Evolutionary conservation across 2,797 vertebrate species (phyloP).

Genomic region (Platalea minor): DNA sequence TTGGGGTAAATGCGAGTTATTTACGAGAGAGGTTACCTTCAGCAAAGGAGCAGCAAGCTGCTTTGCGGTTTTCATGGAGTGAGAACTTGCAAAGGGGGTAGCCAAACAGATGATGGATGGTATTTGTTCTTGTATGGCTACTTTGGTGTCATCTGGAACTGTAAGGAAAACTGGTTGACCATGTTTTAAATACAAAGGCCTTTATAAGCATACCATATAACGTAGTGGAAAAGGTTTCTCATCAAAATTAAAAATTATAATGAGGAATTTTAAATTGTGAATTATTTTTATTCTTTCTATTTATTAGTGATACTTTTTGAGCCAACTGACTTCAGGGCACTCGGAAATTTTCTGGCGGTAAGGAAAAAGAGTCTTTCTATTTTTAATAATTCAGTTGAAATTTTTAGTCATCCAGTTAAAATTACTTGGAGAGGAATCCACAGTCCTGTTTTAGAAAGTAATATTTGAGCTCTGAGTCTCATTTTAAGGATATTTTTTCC

Average conservation of each 20-base stretch:
- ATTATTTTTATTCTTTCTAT: slow-evolving; percentile 25
- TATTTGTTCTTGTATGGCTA: background rate
- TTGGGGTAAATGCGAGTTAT: background rate
- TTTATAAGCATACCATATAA: background rate
- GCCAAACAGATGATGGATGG: background rate
- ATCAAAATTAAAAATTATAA: background rate
- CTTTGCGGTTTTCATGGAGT: background rate
- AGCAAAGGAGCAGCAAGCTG: background rate
- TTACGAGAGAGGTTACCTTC: background rate
- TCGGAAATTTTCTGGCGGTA: slow-evolving; percentile 21
- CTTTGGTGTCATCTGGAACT: background rate
- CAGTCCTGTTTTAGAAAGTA: slow-evolving; percentile 26
- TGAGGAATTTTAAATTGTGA: background rate
- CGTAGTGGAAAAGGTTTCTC: background rate
- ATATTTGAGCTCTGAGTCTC: background rate
- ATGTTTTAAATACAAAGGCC: background rate
- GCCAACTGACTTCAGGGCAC: slow-evolving; percentile 1
- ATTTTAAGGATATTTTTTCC: slow-evolving; percentile 22
- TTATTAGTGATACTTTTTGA: slow-evolving; percentile 1
- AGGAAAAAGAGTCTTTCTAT: slow-evolving; percentile 50
- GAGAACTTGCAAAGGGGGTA: background rate
- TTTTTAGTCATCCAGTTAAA: slow-evolving; percentile 35
- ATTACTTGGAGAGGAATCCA: slow-evolving; percentile 28
- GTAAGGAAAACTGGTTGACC: background rate
- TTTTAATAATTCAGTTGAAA: slow-evolving; percentile 55